Conservation (phyloP, 2,113 vertebrate species). For the Synodontis membranacea region DNA sequence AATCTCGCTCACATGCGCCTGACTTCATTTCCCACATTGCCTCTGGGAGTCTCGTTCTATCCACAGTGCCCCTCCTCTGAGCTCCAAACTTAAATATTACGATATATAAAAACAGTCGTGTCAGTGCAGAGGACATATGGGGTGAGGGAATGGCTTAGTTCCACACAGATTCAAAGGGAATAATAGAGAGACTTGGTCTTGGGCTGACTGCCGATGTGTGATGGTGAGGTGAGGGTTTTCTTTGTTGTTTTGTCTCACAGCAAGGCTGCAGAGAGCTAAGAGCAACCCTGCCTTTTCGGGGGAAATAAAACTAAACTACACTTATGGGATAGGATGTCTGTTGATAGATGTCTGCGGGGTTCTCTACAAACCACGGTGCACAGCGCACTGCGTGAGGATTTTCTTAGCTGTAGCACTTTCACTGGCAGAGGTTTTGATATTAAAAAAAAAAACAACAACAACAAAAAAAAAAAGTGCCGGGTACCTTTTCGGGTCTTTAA, state of each 20-base stretch:
- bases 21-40: slow-evolving; percentile 67
- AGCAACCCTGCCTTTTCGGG: not conserved
- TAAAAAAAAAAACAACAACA: too few species aligned
- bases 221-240: slow-evolving; percentile 10
- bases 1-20: slow-evolving; percentile 59
- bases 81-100: slow-evolving; percentile 47
- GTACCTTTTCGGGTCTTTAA: not conserved
- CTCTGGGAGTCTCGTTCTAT: slow-evolving; percentile 52
- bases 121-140: slow-evolving; percentile 31
- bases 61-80: slow-evolving; percentile 46
- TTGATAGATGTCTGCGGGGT: slow-evolving; percentile 28
- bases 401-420: not conserved
- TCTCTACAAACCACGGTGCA: not conserved
- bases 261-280: slow-evolving; percentile 10
- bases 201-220: not conserved
- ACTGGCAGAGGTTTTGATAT: not conserved
- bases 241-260: slow-evolving; percentile 1
- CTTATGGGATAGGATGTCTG: slow-evolving; percentile 11
- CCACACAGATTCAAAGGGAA: slow-evolving; percentile 27
- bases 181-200: not conserved
- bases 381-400: not conserved
- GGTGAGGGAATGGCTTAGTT: slow-evolving; percentile 9
- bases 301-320: slow-evolving; percentile 22
- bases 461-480: not conserved
- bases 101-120: slow-evolving; percentile 41